A percentile compares a stretch with the other conserved stretches of the same genome.
Conservation (phyloP, 1,140 invertebrate species). For the Musca domestica region DNA sequence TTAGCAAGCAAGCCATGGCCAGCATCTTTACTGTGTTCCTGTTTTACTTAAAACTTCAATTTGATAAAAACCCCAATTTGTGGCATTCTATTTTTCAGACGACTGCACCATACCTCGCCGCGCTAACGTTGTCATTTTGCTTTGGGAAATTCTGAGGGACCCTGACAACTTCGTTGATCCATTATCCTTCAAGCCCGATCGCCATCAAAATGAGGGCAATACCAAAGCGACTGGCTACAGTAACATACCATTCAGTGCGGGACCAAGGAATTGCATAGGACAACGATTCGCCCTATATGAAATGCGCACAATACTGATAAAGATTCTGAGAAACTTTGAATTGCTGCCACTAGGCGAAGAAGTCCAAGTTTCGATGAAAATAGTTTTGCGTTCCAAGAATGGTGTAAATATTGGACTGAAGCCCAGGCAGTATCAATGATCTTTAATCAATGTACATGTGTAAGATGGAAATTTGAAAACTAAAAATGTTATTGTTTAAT, state of each 20-base stretch:
- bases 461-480: no score
- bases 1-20: no score
- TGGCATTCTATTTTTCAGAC: constrained; percentile 19
- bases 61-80: no score
- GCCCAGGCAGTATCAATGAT: constrained; percentile 18
- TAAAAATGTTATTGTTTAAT: no score
- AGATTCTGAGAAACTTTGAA: constrained; percentile 46
- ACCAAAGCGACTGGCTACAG: constrained; percentile 19
- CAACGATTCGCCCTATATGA: constrained; percentile 51
- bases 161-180: constrained; percentile 35
- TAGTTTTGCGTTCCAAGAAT: constrained; percentile 38
- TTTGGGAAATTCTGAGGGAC: constrained; percentile 48
- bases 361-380: constrained; percentile 39
- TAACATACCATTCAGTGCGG: constrained; percentile 71
- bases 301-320: constrained; percentile 49
- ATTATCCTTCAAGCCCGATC: constrained; percentile 62
- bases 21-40: no score
- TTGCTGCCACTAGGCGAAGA: constrained; percentile 35
- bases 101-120: constrained; percentile 43
- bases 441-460: no score
- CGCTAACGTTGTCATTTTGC: constrained; percentile 50
- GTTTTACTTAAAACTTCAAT: no score
- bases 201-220: constrained; percentile 34
- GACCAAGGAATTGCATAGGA: constrained; percentile 73
- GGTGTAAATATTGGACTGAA: constrained; percentile 40